Percentiles rank a stretch among this genome's conserved stretches.
phyloP scores from a whole-genome alignment of 2,888 invertebrate genomes.

The Galerucella calmariensis region DNA sequence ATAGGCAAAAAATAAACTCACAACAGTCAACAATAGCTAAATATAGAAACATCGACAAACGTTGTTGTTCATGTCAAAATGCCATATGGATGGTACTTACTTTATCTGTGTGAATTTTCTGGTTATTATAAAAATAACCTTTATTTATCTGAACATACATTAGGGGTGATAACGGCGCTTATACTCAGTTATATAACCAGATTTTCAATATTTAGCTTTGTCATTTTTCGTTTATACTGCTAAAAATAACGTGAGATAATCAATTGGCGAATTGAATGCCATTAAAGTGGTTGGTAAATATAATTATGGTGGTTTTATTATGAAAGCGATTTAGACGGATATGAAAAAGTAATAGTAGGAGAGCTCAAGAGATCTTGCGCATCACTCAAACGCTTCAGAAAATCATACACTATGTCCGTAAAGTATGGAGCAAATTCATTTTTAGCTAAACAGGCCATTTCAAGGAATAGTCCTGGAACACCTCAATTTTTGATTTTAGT shows the following conservation, averaged over 20 bases:
- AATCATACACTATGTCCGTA: no score
- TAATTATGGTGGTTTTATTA: constrained; percentile 7
- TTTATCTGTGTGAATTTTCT: constrained; percentile 7
- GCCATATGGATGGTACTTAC: constrained; percentile 4
- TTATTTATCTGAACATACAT: constrained; percentile 12
- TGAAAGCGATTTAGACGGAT: not conserved
- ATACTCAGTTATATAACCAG: constrained; percentile 8
- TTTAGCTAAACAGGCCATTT: no score
- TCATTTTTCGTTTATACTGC: not conserved
- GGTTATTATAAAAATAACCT: not conserved
- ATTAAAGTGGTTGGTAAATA: constrained; percentile 13
- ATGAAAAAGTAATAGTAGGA: no score
- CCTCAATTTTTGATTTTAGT: no score
- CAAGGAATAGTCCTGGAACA: no score
- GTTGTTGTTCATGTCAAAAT: no score
- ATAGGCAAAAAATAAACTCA: no score
- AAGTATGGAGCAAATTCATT: no score
- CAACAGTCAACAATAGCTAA: no score
- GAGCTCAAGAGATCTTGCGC: no score
- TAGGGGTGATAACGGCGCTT: constrained; percentile 1
- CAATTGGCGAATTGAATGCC: constrained; percentile 8
- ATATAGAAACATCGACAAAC: no score
- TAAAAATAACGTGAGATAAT: constrained; percentile 7
- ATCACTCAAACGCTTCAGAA: no score
- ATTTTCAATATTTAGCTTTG: constrained; percentile 15